Evolutionary conservation across 2,888 invertebrate species (phyloP), one percentile per base, ranked within the genome.

Genomic region (Sarcophaga variegata): DNA sequence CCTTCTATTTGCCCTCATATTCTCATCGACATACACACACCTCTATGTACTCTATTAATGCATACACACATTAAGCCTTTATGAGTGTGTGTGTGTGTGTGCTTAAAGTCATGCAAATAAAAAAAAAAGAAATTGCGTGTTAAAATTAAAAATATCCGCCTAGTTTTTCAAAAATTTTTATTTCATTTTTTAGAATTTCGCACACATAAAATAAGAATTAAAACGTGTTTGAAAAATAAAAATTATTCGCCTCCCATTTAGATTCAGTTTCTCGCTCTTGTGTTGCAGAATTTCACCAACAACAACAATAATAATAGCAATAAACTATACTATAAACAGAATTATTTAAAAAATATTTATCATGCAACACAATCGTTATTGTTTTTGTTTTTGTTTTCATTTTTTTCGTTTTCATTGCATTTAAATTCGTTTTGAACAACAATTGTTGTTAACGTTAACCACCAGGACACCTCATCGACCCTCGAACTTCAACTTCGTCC

Each of bases 161-260:
- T 81, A 83, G 81, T 80, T 83, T 86, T 86, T 76, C 14, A 79
- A 80, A 79, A 80, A 83, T 45, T 86, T 86, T 86, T 81, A 81
- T 83, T 81, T 83, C 66, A 75, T 86, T 86, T 86, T 86, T 86
- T 86, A 86, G 83, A 86, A 67, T 77, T 80, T 69, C 67, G 74
- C 37, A 37, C 37, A 37, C 37, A 37, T 10, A 82, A 54, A 64
- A 79, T 20, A n/a, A 66, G 66, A 54, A 14, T 17, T 0, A 17
- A 17, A 12, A 54, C 37, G 37, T 37, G 8, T 37, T 4, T 54
- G 10, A 54, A 12, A 67, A 60, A 6, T 2, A 49, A 17, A 27
- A 6, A 64, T 60, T 37, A 17, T 10, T 60, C 11, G 22, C n/a
- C 62, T 62, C 62, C 62, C 62, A 62, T 67, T 45, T 45, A 17